Evolutionary conservation across 2,113 vertebrate genomes (phyloP), one percentile per base, ranked within the genome.

Genomic region (Microtus oregoni): DNA sequence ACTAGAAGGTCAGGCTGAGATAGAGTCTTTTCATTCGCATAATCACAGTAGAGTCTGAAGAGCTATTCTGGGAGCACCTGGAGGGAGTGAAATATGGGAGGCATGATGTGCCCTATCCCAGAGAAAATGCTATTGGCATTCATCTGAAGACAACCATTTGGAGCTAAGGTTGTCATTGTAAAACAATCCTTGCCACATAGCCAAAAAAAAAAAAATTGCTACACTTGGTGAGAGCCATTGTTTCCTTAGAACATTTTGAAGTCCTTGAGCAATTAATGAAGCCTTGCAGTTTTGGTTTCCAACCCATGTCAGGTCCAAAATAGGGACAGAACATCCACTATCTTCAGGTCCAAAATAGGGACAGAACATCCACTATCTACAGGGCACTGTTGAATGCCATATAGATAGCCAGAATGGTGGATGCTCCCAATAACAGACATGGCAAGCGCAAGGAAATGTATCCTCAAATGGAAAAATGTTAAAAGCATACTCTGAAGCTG

Each of bases 1-100:
- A 68, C 75, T 90, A 76, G 68, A 96, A 96, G 95, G 95, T 97
- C 94, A 94, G 85, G 86, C 76, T 90, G 95, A 97, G 96, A 91
- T 76, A 97, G 97, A 97, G 76, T 50, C 92, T 52, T 96, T 94
- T 90, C 96, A 93, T 5, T 81, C 61, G 52, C 0, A 63, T n/a
- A 67, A 65, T 89, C 83, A 83, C n/a, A 88, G 82, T 78, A 15
- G 55, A 38, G 86, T 97, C 97, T 92, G 76, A 92, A 83, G 96
- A 94, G 65, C 72, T 67, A 17, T 95, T 83, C 4, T 58, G 38
- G 47, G 58, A 63, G 35, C n/a, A 58, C 76, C 30, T 63, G n/a
- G 72, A 44, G 90, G 95, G 67, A 92, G 75, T 30, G 2, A 55
- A 32, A 52, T 81, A 50, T 28, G 7, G 68, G 2, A 3, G 67